Percentiles rank a stretch among this genome's conserved stretches.
Evolutionary conservation across 2,113 vertebrate genomes (phyloP).

Genomic region (Oncorhynchus tshawytscha): DNA sequence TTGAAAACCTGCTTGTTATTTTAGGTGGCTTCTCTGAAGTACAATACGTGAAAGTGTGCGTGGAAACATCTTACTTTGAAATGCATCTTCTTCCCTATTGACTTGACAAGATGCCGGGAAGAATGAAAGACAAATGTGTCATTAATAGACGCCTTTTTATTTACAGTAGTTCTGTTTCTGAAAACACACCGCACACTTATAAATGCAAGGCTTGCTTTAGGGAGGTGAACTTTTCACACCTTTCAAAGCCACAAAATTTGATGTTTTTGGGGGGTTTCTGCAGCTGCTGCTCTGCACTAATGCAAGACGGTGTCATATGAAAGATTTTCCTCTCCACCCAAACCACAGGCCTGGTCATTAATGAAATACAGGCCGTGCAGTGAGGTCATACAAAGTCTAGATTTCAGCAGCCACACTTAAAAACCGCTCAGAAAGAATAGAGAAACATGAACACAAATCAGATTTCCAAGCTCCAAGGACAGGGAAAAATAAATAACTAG

Average conservation of each 20-base stretch:
- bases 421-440: constrained; percentile 83
- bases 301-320: constrained; percentile 93
- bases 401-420: constrained; percentile 91
- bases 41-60: constrained; percentile 42
- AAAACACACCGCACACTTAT: constrained; percentile 67
- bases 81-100: constrained; percentile 55
- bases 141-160: constrained; percentile 71
- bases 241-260: constrained; percentile 89
- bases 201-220: constrained; percentile 82
- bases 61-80: constrained; percentile 47
- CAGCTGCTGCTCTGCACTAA: constrained; percentile 88
- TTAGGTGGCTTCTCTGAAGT: constrained; percentile 49
- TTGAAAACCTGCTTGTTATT: constrained; percentile 52
- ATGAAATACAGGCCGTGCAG: constrained; percentile 93
- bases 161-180: constrained; percentile 81
- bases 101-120: constrained; percentile 65
- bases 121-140: constrained; percentile 70
- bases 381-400: constrained; percentile 96
- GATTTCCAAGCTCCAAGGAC: constrained; percentile 83
- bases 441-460: constrained; percentile 93
- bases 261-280: constrained; percentile 84
- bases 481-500: constrained; percentile 80
- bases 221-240: constrained; percentile 98
- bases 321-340: constrained; percentile 92
- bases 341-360: constrained; percentile 92